A percentile compares a stretch with the other conserved stretches of the same genome.
Evolutionary conservation across 2,888 invertebrate genomes (phyloP).

Genomic region (Agrypnus murinus): DNA sequence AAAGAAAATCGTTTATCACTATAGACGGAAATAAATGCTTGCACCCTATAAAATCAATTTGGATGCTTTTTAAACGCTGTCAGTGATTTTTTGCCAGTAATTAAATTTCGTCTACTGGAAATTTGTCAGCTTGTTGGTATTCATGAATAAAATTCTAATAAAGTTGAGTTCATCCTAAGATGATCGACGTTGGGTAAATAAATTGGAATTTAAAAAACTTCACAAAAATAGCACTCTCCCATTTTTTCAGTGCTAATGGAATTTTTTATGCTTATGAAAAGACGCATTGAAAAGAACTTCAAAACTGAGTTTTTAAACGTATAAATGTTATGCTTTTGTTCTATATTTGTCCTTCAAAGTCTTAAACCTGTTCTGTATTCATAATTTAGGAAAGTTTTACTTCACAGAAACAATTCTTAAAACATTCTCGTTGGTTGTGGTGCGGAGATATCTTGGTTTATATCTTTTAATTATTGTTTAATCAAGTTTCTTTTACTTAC

Average conservation of each 20-base stretch:
- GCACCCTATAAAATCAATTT: slow-evolving; percentile 41
- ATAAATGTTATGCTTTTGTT: slow-evolving; percentile 6
- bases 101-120: slow-evolving; percentile 43
- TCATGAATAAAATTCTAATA: slow-evolving; percentile 46
- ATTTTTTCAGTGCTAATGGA: slow-evolving; percentile 35
- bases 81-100: slow-evolving; percentile 45
- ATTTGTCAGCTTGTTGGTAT: slow-evolving; percentile 46
- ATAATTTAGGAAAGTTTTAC: too few species aligned
- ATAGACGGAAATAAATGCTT: slow-evolving; percentile 33
- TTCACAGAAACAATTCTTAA: too few species aligned
- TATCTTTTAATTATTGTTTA: too few species aligned
- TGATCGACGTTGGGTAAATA: slow-evolving; percentile 42
- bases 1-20: slow-evolving; percentile 34
- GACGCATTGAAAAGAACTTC: neutral
- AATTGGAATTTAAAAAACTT: slow-evolving; percentile 42
- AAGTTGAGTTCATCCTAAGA: slow-evolving; percentile 33
- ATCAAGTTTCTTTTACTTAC: too few species aligned
- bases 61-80: slow-evolving; percentile 40
- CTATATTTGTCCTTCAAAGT: neutral
- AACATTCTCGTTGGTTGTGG: too few species aligned
- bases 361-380: too few species aligned
- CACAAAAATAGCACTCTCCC: slow-evolving; percentile 19
- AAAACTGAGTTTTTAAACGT: slow-evolving; percentile 13
- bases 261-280: slow-evolving; percentile 33
- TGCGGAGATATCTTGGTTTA: too few species aligned